A percentile compares a stretch with the other conserved stretches of the same genome.
These are phyloP conservation scores for Ecdyonurus torrentis DNA, from an alignment of 2,888 invertebrate species.

Conservation along the genomic window DNA sequence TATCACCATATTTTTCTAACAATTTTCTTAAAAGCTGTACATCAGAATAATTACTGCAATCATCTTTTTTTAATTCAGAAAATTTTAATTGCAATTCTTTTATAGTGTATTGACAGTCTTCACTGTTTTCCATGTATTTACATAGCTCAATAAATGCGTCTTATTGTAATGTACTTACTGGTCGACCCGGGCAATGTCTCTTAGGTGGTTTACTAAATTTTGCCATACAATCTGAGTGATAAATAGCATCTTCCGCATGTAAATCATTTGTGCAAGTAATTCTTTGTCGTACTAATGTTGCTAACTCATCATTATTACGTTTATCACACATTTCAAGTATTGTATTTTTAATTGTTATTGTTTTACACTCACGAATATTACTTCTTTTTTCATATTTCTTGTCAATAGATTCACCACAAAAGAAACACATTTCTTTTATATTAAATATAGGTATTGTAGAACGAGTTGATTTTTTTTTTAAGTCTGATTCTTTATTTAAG, in stretches of 20 bases:
- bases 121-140: background rate
- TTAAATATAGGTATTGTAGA: background rate
- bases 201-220: background rate
- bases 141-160: background rate
- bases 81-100: background rate
- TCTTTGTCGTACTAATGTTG: background rate
- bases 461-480: too few species aligned
- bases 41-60: background rate
- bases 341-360: background rate
- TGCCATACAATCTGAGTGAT: background rate
- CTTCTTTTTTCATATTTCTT: background rate
- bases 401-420: background rate
- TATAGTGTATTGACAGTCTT: background rate
- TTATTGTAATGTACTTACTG: background rate
- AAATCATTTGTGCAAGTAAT: background rate
- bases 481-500: too few species aligned
- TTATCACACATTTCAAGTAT: background rate
- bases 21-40: background rate
- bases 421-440: background rate
- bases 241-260: background rate
- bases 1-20: background rate
- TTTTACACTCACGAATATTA: background rate
- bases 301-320: background rate
- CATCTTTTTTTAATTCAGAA: background rate
- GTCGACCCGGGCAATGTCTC: background rate